Evolutionary conservation across 1,140 invertebrate species (phyloP), one percentile per base, ranked within the genome.

Genomic region (Drosophila sulfurigaster): DNA sequence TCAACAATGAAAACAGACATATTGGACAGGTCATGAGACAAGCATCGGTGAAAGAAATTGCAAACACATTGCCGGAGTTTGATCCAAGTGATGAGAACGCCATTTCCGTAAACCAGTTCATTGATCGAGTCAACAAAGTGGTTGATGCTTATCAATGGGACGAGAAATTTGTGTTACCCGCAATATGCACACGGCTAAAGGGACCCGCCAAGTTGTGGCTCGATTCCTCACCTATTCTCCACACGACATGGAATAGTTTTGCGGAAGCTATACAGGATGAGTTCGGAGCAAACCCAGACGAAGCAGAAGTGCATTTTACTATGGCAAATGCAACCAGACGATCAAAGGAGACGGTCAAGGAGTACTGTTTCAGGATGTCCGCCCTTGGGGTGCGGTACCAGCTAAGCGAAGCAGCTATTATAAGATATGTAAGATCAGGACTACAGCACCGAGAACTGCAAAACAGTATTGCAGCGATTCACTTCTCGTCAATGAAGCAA

Each of bases 41-140:
- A 35, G 51, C 51, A 54, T 15, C 51, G 4, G 30, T 32, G 5
- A 35, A 54, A 15, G 51, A 54, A 35, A 54, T 54, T 7, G n/a
- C 28, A 54, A 54, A 35, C 7, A 35, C 51, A 1, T 54, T 35
- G 30, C 28, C 51, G 32, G 30, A 54, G 51, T 54, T 54, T 10
- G 25, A 52, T 52, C 49, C 25, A 3, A 30, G 28, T 25, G 49
- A 52, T 30, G 20, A 52, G 11, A 52, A 52, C 49, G 25, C 20
- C 28, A 52, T 52, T 20, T 52, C 25, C 20, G 49, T 32, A 30
- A 20, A 32, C 28, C 25, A 52, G 25, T 52, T 52, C 3, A 25
- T 25, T 25, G 20, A 25, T 25, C 20, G 20, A 25, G 20, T 25
- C 20, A 25, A 25, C 20, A 28, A 32, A 32, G 20, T 32, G 5